A percentile compares a stretch with the other conserved stretches of the same genome.
Evolutionary conservation across 1,140 invertebrate species (phyloP).

Genomic region (Aphelinus atriplicis): DNA sequence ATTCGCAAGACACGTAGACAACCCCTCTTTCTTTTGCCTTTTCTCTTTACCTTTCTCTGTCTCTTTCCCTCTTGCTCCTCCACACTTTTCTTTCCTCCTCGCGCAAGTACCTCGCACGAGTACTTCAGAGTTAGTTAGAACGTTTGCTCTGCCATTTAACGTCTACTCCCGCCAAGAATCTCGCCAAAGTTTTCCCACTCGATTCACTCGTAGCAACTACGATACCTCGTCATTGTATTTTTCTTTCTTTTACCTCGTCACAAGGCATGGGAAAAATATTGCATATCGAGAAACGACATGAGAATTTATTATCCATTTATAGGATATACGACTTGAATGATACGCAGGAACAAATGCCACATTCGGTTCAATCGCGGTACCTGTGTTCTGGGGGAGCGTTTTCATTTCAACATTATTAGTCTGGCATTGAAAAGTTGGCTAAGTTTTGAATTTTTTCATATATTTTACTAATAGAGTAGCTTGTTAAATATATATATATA

Average conservation of each 20-base stretch:
- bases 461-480: too few species aligned
- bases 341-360: too few species aligned
- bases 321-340: too few species aligned
- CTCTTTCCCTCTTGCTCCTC: constrained; percentile 28
- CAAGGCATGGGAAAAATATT: too few species aligned
- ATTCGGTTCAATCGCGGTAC: too few species aligned
- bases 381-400: too few species aligned
- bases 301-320: too few species aligned
- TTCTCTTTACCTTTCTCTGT: constrained; percentile 32
- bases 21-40: constrained; percentile 39
- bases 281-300: too few species aligned
- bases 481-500: too few species aligned
- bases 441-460: too few species aligned
- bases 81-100: constrained; percentile 40
- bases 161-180: constrained; percentile 48
- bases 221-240: constrained; percentile 11
- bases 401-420: too few species aligned
- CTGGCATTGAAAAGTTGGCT: too few species aligned
- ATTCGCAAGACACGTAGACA: constrained; percentile 62
- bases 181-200: constrained; percentile 31
- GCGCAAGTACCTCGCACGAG: constrained; percentile 54
- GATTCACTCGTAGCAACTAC: constrained; percentile 15
- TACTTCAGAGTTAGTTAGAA: constrained; percentile 64
- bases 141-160: constrained; percentile 63
- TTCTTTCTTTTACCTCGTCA: background rate